Conservation (phyloP, 2,888 invertebrate species). For the Andrena minutula region DNA sequence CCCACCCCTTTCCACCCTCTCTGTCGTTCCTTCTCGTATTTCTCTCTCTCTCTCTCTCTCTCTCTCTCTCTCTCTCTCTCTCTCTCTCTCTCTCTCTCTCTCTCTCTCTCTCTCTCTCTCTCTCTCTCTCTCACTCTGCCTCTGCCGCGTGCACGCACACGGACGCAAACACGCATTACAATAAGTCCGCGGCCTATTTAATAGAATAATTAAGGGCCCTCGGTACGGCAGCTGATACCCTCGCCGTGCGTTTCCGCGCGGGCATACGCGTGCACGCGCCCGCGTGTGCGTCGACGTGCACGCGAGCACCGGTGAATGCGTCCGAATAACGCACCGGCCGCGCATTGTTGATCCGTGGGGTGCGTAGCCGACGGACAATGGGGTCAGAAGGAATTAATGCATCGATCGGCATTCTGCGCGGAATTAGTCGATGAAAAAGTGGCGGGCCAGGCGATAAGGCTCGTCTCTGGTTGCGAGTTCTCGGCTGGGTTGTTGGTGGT, state of each 20-base stretch:
- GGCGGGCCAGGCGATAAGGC: conserved; percentile 26
- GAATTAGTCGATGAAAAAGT: conserved; percentile 74
- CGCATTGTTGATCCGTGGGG: conserved; percentile 72
- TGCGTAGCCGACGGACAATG: conserved; percentile 68
- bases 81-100: no score
- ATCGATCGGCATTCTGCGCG: conserved; percentile 70
- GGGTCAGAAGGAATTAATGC: conserved; percentile 72
- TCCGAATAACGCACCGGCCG: conserved; percentile 10
- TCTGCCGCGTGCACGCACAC: conserved; percentile 39
- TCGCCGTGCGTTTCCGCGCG: conserved; percentile 29
- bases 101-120: no score
- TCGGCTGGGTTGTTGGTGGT: neutral
- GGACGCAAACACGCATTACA: conserved; percentile 74
- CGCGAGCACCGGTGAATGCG: neutral
- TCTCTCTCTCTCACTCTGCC: neutral
- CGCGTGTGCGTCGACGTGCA: conserved; percentile 3
- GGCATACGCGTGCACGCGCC: conserved; percentile 17
- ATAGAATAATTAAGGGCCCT: conserved; percentile 85
- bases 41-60: neutral
- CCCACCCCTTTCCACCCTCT: neutral
- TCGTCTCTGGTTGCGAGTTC: neutral
- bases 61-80: no score
- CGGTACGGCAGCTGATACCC: conserved; percentile 82
- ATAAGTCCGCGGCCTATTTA: conserved; percentile 83
- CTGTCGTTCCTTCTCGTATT: neutral